phyloP scores from a whole-genome alignment of 2,113 vertebrate genomes.

The Podarcis raffonei region DNA sequence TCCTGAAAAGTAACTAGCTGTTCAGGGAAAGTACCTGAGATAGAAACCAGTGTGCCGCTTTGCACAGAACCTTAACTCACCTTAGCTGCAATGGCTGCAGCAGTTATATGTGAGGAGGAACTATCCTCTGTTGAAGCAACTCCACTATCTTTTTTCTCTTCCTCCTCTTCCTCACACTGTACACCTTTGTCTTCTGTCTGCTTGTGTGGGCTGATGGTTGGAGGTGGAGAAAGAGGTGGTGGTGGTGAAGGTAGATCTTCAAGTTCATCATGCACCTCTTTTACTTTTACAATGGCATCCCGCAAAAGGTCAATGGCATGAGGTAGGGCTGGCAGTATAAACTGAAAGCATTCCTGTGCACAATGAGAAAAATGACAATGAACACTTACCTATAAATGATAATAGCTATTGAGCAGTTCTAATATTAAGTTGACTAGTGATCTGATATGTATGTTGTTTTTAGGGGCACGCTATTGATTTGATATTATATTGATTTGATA shows the following conservation, averaged over 20 bases:
- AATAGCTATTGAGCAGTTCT: constrained; percentile 6
- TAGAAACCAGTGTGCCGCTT: constrained; percentile 30
- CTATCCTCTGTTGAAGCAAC: constrained; percentile 97
- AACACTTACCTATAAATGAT: constrained; percentile 45
- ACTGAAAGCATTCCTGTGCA: constrained; percentile 97
- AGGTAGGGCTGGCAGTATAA: constrained; percentile 98
- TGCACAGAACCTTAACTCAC: constrained; percentile 72
- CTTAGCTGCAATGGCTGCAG: constrained; percentile 97
- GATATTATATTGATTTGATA: no score
- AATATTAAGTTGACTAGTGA: constrained; percentile 7
- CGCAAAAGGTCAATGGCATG: constrained; percentile 97
- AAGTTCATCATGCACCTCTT: constrained; percentile 93
- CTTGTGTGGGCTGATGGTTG: constrained; percentile 90
- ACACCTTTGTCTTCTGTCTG: constrained; percentile 98
- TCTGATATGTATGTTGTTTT: not conserved
- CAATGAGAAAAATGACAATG: constrained; percentile 58
- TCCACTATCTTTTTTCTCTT: constrained; percentile 97
- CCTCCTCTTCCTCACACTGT: constrained; percentile 97
- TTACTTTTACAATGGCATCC: constrained; percentile 93
- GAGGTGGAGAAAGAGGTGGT: constrained; percentile 90
- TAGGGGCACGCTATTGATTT: constrained; percentile 4
- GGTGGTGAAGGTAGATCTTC: constrained; percentile 96
- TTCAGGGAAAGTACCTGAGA: constrained; percentile 50
- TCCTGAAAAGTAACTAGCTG: constrained; percentile 15
- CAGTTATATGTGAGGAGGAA: constrained; percentile 96